Evolutionary conservation across 2,797 vertebrate genomes (phyloP), one percentile per base, ranked within the genome.

Genomic region (Phoxinus dragarum): DNA sequence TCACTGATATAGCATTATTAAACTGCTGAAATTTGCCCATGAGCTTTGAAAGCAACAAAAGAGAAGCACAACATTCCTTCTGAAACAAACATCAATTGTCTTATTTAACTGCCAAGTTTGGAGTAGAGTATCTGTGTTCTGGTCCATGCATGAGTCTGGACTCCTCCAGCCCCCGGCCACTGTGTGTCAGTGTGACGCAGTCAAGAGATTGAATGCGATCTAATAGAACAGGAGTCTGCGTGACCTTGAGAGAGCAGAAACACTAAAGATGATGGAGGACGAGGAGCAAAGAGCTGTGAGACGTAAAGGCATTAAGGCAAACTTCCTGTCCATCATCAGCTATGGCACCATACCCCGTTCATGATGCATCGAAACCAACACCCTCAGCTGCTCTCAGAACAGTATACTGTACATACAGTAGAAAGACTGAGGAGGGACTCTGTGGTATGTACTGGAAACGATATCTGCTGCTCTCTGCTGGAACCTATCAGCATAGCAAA

Each of bases 381-480:
- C 40, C 42, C 56, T 83, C 40, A 17, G 23, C 17, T 75, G 23
- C 17, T 75, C 42, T 36, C 5, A 27, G 54, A 69, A 27, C 77
- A 49, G 59, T 85, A 14, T 21, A 14, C 27, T 27, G 49, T 80
- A 68, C 10, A 49, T 12, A 64, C 40, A 81, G 11, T 23, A 72
- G 31, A 80, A 40, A 36, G 12, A 11, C 4, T 31, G 42, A 82
- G 19, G 27, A 61, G 38, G 36, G 40, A 27, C 40, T 44, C 38
- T 2, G 71, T 68, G 31, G 6, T 6, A 49, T 68, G 74, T 69
- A 21, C 42, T 42, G 10, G 66, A 47, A 88, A 79, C 44, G 87
- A 74, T 0, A 36, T 77, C 81, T 93, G 87, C 90, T 92, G 94
- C 93, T n/a, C 94, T 94, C 95, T 95, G 89, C 91, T 93, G 95